A percentile compares a stretch with the other conserved stretches of the same genome.
Evolutionary conservation across 2,888 invertebrate species (phyloP).

Genomic region (Himalopsyche anomala): DNA sequence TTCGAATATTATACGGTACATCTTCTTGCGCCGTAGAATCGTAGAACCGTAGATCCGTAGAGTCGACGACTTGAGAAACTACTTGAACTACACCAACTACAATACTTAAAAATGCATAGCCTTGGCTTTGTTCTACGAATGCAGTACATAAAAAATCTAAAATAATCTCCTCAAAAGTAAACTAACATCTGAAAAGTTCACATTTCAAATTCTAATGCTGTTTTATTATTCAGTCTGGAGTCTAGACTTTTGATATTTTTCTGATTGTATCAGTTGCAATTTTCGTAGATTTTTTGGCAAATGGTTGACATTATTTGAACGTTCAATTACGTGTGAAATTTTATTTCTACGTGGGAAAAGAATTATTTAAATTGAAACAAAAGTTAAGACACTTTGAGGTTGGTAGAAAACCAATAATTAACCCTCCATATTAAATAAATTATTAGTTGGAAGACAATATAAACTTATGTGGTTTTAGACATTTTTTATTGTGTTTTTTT

Average conservation of each 20-base stretch:
- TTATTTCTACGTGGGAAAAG: too few species aligned
- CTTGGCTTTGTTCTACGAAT: neutral
- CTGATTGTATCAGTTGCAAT: neutral
- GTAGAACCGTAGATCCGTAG: neutral
- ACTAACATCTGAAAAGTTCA: neutral
- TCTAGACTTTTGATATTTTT: conserved; percentile 22
- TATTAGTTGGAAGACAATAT: too few species aligned
- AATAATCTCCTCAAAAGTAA: neutral
- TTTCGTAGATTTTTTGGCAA: neutral
- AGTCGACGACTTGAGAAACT: neutral
- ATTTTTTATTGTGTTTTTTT: too few species aligned
- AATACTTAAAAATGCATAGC: neutral
- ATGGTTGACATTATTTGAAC: neutral
- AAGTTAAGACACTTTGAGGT: too few species aligned
- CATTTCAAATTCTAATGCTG: neutral
- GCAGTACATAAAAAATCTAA: neutral
- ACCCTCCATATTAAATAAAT: too few species aligned
- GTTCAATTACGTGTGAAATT: neutral
- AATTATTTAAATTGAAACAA: too few species aligned
- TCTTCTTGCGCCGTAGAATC: neutral
- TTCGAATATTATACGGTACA: neutral
- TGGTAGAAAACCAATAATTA: too few species aligned
- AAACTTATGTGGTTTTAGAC: too few species aligned
- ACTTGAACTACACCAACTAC: neutral
- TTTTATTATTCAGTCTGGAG: neutral